Percentiles rank a stretch among this genome's conserved stretches.
phyloP scores from a whole-genome alignment of 2,888 invertebrate species.

The Eubasilissa splendida region DNA sequence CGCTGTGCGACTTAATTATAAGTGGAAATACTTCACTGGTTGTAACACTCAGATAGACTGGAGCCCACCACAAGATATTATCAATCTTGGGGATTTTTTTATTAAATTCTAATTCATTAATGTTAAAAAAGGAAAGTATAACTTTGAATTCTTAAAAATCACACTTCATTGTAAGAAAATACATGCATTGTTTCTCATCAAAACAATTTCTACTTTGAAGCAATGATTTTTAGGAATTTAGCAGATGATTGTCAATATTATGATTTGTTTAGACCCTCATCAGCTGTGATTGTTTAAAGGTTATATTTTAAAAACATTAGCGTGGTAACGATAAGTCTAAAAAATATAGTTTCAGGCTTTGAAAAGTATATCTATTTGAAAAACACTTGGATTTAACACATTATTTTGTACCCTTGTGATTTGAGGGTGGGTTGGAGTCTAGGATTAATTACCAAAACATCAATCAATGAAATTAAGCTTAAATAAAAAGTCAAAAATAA shows the following conservation, averaged over 20 bases:
- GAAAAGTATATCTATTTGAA: neutral
- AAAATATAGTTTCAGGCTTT: neutral
- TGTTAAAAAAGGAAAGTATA: too few relatives aligned
- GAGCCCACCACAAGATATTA: too few relatives aligned
- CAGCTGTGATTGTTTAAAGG: conserved; percentile 33
- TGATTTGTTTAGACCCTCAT: conserved; percentile 21
- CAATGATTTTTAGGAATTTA: neutral
- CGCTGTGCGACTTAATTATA: too few relatives aligned
- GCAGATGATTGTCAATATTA: conserved; percentile 9
- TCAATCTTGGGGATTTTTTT: too few relatives aligned
- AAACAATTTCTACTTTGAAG: neutral
- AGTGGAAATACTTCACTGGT: too few relatives aligned
- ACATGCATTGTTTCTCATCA: too few relatives aligned
- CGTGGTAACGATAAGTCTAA: neutral
- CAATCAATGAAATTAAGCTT: conserved; percentile 19
- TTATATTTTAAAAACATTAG: neutral
- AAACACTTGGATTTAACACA: neutral
- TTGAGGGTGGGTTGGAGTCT: conserved; percentile 43
- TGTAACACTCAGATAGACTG: too few relatives aligned
- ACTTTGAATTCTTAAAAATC: too few relatives aligned
- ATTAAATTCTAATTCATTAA: too few relatives aligned
- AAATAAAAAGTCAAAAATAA: conserved; percentile 39
- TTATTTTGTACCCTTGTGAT: conserved; percentile 38
- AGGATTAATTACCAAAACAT: conserved; percentile 34
- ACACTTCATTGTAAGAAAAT: too few relatives aligned